Evolutionary conservation across 1,140 invertebrate genomes (phyloP), one percentile per base, ranked within the genome.

Genomic region (Spodoptera litura): DNA sequence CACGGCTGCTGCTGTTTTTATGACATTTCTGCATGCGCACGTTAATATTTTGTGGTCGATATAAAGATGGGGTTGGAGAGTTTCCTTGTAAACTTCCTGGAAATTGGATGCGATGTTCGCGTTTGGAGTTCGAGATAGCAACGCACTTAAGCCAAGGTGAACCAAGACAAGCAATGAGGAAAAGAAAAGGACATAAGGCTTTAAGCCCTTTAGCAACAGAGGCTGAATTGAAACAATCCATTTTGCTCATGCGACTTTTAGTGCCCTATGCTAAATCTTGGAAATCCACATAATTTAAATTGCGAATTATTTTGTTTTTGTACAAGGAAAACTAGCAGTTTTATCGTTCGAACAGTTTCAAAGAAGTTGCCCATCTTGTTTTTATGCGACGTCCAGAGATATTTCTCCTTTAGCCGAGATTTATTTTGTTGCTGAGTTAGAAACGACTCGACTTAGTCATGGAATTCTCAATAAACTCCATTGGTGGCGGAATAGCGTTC

Each of bases 321-420:
- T 73, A 73, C 71, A 49, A 73, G 71, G 71, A 73, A 73, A 73
- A 73, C 20, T 38, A 73, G 11, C 35, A 59, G 56, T 27, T 59
- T 73, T 59, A 73, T 59, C 20, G 56, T 73, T n/a, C 25, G 56
- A 44, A 51, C 66, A n/a, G 49, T 49, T 73, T 73, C 71, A 59
- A 56, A 73, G 71, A 73, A 73, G 3, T 59, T 72, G n/a, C 20
- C 52, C 61, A 20, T 64, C 25, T 35, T 53, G 25, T 56, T 58
- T 72, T 56, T 73, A 73, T 72, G 53, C 25, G 71, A 73, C 49
- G 49, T 64, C 49, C 20, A 31, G 49, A 52, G 25, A 70, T 70
- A 56, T 55, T 73, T 31, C 56, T 35, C 11, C 52, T 73, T 49
- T 52, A 27, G 13, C 58, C 55, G 8, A 44, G 56, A 49, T 35